These are phyloP conservation scores for Saccopteryx bilineata DNA, from an alignment of 2,113 vertebrate species.

Conservation along the genomic window DNA sequence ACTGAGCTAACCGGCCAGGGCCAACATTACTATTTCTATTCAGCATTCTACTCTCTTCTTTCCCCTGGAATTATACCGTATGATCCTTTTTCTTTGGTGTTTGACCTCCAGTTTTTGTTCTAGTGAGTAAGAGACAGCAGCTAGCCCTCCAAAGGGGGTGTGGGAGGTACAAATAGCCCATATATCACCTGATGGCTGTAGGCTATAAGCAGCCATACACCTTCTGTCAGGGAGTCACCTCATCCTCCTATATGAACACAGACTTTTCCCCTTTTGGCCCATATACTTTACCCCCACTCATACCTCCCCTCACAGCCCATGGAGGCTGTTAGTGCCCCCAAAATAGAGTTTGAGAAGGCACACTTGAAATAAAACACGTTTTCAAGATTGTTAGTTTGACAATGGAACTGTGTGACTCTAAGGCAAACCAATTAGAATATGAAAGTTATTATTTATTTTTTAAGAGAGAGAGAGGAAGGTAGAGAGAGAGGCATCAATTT, in stretches of 20 bases:
- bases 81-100: not conserved
- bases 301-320: not conserved
- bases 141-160: not conserved
- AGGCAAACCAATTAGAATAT: not conserved
- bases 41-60: not conserved
- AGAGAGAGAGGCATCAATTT: too few relatives aligned
- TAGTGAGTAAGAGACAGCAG: not conserved
- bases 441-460: not conserved
- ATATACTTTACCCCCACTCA: not conserved
- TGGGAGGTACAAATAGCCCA: not conserved
- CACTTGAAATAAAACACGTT: not conserved
- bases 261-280: not conserved
- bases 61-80: not conserved
- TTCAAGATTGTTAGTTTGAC: not conserved
- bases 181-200: not conserved
- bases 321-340: not conserved
- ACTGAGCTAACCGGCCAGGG: too few relatives aligned
- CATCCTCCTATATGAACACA: not conserved
- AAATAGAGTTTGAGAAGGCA: not conserved
- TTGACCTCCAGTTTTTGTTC: not conserved
- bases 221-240: not conserved
- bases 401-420: not conserved
- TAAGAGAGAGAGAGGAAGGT: too few relatives aligned
- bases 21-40: not conserved
- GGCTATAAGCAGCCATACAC: not conserved